Evolutionary conservation across 2,888 invertebrate species (phyloP).

Genomic region (Agapostemon virescens): DNA sequence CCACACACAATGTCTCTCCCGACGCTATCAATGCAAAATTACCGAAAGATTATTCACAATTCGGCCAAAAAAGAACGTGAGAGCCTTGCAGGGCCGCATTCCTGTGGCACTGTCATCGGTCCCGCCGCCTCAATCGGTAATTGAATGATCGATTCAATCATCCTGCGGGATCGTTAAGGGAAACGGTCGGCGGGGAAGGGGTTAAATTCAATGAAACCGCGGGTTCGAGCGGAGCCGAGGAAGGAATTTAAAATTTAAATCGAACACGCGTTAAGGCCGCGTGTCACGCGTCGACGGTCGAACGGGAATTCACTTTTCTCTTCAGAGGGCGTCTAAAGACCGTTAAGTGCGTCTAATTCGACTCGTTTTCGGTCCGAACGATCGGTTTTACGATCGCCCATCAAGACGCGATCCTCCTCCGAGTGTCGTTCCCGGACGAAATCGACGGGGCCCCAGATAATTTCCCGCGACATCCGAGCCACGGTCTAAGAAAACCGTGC

Average conservation of each 20-base stretch:
- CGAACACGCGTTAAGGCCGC: conserved; percentile 26
- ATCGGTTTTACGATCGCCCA: conserved; percentile 37
- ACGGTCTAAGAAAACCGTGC: conserved; percentile 56
- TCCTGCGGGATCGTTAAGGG: not conserved
- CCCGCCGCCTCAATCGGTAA: conserved; percentile 4
- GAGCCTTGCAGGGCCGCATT: not conserved
- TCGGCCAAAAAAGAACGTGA: not conserved
- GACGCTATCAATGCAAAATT: not conserved
- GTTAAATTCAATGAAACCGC: conserved; percentile 30
- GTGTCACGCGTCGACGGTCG: not conserved
- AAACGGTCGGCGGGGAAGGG: not conserved
- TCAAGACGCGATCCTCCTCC: not conserved
- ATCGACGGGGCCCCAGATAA: conserved; percentile 12
- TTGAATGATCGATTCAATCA: conserved; percentile 15
- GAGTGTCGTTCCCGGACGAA: conserved; percentile 26
- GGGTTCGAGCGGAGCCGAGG: not conserved
- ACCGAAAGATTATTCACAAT: not conserved
- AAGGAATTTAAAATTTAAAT: conserved; percentile 52
- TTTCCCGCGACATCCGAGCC: conserved; percentile 8
- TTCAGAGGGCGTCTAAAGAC: conserved; percentile 14
- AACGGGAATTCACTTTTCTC: conserved; percentile 44
- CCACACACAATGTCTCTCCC: not conserved
- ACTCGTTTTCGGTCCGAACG: conserved; percentile 29
- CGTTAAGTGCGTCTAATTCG: conserved; percentile 58
- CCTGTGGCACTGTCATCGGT: not conserved